phyloP scores from a whole-genome alignment of 2,797 vertebrate genomes.

The Hydrophis major region DNA sequence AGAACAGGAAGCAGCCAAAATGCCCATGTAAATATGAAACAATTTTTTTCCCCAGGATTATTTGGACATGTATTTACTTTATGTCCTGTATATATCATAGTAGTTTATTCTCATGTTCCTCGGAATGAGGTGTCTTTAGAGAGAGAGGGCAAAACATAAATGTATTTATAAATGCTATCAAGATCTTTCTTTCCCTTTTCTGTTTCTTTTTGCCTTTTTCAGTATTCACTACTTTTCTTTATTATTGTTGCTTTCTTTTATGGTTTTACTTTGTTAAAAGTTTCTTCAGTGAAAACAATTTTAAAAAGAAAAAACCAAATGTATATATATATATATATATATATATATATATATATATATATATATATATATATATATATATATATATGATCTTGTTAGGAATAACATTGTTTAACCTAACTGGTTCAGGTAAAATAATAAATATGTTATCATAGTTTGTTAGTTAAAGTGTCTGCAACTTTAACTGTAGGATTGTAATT shows the following conservation, averaged over 20 bases:
- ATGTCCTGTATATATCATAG: neutral
- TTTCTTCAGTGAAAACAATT: neutral
- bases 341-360: too few species aligned
- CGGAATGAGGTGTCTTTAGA: too few species aligned
- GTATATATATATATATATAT: neutral
- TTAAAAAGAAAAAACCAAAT: neutral
- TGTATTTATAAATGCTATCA: neutral
- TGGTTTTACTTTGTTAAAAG: neutral
- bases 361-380: too few species aligned
- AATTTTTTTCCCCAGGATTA: neutral
- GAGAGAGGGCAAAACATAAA: neutral
- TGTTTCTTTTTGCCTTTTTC: neutral
- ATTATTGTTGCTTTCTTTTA: neutral
- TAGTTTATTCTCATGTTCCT: neutral
- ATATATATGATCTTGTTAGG: too few species aligned
- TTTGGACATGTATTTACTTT: neutral
- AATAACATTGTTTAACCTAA: too few species aligned
- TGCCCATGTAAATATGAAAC: neutral
- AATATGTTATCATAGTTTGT: too few species aligned
- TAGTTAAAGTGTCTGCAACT: too few species aligned
- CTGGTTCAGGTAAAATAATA: too few species aligned
- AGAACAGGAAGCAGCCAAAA: neutral
- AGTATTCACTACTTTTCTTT: neutral
- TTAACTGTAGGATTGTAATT: too few species aligned
- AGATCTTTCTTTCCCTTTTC: neutral